Conservation (phyloP, 1,140 invertebrate genomes). For the Neodiprion pinetum region DNA sequence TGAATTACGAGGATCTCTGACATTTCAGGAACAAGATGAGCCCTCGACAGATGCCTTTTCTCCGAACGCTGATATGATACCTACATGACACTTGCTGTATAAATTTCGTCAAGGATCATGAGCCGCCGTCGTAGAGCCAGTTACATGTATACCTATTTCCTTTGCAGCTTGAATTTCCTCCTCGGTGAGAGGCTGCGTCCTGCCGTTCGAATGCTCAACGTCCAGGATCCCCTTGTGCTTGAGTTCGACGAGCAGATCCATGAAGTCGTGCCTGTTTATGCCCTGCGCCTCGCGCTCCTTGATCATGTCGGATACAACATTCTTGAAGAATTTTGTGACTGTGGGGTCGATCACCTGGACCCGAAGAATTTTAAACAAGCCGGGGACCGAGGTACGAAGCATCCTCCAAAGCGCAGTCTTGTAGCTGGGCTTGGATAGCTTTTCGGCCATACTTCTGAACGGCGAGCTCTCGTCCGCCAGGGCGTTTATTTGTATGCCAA, state of each 20-base stretch:
- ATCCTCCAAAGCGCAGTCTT: constrained; percentile 52
- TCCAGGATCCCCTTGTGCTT: constrained; percentile 62
- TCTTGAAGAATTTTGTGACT: constrained; percentile 63
- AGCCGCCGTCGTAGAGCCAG: no score
- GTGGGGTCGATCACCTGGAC: constrained; percentile 60
- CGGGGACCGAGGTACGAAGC: constrained; percentile 48
- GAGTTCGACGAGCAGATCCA: constrained; percentile 67
- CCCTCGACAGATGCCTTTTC: no score
- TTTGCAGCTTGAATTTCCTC: constrained; percentile 39
- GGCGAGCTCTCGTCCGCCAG: constrained; percentile 59
- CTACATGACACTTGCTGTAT: no score
- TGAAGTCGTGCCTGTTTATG: constrained; percentile 65
- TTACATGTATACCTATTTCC: constrained; percentile 39
- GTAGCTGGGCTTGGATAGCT: constrained; percentile 64
- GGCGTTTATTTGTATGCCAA: constrained; percentile 66
- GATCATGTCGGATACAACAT: constrained; percentile 64
- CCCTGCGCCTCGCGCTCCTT: constrained; percentile 57
- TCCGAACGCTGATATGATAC: no score
- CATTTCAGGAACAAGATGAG: no score
- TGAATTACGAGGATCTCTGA: no score
- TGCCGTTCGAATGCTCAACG: constrained; percentile 41
- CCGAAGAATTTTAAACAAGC: constrained; percentile 48
- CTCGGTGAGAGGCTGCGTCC: constrained; percentile 21
- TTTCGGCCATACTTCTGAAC: constrained; percentile 51
- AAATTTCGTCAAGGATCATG: no score